Conservation (phyloP, 2,888 invertebrate genomes). For the Amphipyra berbera region DNA sequence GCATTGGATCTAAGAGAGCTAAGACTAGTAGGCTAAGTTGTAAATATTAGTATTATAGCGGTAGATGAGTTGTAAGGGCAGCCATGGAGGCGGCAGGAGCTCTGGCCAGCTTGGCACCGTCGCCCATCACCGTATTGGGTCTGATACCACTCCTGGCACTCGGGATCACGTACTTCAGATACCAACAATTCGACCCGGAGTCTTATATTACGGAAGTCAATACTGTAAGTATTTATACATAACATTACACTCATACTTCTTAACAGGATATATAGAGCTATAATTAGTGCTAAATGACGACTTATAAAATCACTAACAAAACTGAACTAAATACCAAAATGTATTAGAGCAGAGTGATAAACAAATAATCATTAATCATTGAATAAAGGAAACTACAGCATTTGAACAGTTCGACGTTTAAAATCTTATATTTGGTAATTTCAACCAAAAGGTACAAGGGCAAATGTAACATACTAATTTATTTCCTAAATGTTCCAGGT, state of each 20-base stretch:
- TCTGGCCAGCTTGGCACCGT: slow-evolving; percentile 90
- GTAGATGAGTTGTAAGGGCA: slow-evolving; percentile 80
- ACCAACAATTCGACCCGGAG: slow-evolving; percentile 95
- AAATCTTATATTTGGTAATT: too few relatives aligned
- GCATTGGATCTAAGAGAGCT: slow-evolving; percentile 91
- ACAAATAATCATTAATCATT: too few relatives aligned
- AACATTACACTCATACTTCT: neutral
- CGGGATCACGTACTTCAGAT: slow-evolving; percentile 94
- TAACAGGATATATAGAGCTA: too few relatives aligned
- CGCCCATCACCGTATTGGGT: slow-evolving; percentile 92
- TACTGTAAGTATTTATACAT: slow-evolving; percentile 89
- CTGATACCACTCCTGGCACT: slow-evolving; percentile 95
- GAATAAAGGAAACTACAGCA: too few relatives aligned
- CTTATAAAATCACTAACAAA: too few relatives aligned
- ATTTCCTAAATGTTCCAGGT: slow-evolving; percentile 87
- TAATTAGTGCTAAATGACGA: too few relatives aligned
- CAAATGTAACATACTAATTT: neutral
- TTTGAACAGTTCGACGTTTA: too few relatives aligned
- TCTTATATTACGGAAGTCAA: slow-evolving; percentile 92
- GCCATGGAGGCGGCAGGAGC: slow-evolving; percentile 88
- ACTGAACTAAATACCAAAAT: too few relatives aligned
- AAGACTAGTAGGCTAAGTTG: slow-evolving; percentile 85
- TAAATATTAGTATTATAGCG: slow-evolving; percentile 81
- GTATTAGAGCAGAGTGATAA: too few relatives aligned
- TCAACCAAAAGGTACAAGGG: too few relatives aligned